A percentile compares a stretch with the other conserved stretches of the same genome.
Evolutionary conservation across 1,140 invertebrate species (phyloP).

Genomic region (Drosophila tristis): DNA sequence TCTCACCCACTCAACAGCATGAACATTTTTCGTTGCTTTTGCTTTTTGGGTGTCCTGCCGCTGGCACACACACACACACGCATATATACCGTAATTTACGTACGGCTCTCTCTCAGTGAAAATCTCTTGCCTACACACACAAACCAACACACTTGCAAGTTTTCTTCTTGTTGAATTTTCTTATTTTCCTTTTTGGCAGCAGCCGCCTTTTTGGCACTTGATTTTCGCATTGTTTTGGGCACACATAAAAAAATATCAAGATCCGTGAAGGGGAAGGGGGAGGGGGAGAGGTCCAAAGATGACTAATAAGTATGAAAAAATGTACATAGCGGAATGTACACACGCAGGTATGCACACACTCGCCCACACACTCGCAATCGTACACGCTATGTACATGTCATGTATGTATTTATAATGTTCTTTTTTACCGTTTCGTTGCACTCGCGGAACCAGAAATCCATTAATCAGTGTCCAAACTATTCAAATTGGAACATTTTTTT

Average conservation of each 20-base stretch:
- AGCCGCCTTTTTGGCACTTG: constrained; percentile 21
- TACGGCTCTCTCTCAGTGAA: constrained; percentile 64
- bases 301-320: constrained; percentile 36
- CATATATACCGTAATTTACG: constrained; percentile 60
- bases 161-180: constrained; percentile 72
- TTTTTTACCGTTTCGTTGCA: constrained; percentile 4
- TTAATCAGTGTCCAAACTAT: constrained; percentile 4
- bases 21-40: constrained; percentile 69
- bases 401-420: constrained; percentile 50
- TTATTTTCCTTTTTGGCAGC: constrained; percentile 58
- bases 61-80: constrained; percentile 30
- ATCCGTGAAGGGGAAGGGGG: background rate
- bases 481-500: too few relatives aligned
- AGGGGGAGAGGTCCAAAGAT: constrained; percentile 27
- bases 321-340: constrained; percentile 21
- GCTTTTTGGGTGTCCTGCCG: constrained; percentile 57
- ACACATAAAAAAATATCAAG: constrained; percentile 23
- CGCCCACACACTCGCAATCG: constrained; percentile 3
- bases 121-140: constrained; percentile 68
- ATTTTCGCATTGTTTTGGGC: constrained; percentile 26
- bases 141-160: constrained; percentile 33
- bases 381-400: constrained; percentile 44
- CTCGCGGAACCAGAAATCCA: background rate
- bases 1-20: constrained; percentile 39
- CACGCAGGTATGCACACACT: constrained; percentile 16